These are phyloP conservation scores for Aculops lycopersici DNA, from an alignment of 1,140 invertebrate genomes.

Conservation along the genomic window DNA sequence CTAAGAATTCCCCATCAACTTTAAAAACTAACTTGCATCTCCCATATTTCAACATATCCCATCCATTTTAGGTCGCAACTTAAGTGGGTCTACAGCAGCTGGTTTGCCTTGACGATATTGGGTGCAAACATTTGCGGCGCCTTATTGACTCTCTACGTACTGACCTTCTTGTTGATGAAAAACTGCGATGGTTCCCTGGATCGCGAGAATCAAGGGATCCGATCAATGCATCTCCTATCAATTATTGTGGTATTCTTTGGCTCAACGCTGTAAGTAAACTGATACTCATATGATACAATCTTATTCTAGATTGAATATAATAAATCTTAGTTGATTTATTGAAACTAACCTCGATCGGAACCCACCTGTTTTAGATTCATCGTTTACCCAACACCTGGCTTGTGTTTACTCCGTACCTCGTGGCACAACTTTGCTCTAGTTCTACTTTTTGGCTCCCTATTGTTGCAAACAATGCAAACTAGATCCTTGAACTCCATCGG, in stretches of 20 bases:
- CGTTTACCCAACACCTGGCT: slow-evolving; percentile 15
- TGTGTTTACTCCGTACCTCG: slow-evolving; percentile 14
- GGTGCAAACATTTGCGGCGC: slow-evolving; percentile 14
- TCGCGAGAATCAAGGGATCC: slow-evolving; percentile 18
- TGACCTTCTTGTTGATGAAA: slow-evolving; percentile 18
- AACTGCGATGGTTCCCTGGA: slow-evolving; percentile 18
- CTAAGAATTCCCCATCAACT: too few relatives aligned
- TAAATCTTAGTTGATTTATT: neutral
- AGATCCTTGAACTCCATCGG: slow-evolving; percentile 15
- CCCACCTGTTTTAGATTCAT: slow-evolving; percentile 11
- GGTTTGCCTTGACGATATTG: slow-evolving; percentile 15
- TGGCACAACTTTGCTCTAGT: slow-evolving; percentile 13
- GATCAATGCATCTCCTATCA: slow-evolving; percentile 17
- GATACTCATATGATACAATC: neutral
- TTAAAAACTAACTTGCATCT: too few relatives aligned
- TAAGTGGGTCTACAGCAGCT: slow-evolving; percentile 6
- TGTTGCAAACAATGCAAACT: slow-evolving; percentile 16
- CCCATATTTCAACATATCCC: too few relatives aligned
- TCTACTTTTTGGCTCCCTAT: slow-evolving; percentile 15
- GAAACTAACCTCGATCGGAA: neutral
- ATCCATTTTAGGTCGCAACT: too few relatives aligned
- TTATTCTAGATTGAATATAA: slow-evolving; percentile 1
- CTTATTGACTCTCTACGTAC: slow-evolving; percentile 16
- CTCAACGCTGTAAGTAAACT: slow-evolving; percentile 14
- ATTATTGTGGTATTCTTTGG: slow-evolving; percentile 18